These are phyloP conservation scores for Alligator sinensis DNA, from an alignment of 2,113 vertebrate species.

Conservation along the genomic window DNA sequence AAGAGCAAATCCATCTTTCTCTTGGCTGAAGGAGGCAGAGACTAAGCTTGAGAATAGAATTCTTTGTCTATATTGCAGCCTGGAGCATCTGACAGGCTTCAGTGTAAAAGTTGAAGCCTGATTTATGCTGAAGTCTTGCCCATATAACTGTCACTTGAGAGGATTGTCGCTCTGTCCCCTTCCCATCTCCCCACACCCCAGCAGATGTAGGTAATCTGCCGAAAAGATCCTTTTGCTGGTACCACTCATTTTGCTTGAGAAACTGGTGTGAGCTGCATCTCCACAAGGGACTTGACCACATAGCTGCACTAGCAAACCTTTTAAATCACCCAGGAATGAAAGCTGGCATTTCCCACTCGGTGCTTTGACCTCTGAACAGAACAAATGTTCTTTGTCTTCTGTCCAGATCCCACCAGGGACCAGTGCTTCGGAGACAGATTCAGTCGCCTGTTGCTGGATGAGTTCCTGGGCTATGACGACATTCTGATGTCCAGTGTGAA, in stretches of 20 bases:
- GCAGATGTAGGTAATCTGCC: background rate
- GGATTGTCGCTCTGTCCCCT: background rate
- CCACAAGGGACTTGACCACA: too few species aligned
- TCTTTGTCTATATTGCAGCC: background rate
- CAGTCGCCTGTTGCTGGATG: slow-evolving; percentile 94
- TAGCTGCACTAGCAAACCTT: background rate
- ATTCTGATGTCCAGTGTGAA: slow-evolving; percentile 99
- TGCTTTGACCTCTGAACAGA: background rate
- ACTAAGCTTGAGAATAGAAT: background rate
- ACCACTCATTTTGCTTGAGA: too few species aligned
- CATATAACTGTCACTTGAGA: background rate
- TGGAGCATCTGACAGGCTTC: background rate
- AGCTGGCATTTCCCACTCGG: background rate
- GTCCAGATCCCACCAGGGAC: slow-evolving; percentile 91
- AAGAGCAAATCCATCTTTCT: background rate
- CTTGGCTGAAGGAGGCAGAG: background rate
- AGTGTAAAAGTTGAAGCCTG: rapidly evolving
- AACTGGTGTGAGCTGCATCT: too few species aligned
- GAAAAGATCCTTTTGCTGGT: rapidly evolving
- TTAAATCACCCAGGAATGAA: rapidly evolving
- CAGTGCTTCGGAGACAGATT: slow-evolving; percentile 97
- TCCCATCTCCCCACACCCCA: background rate
- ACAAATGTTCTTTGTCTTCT: background rate
- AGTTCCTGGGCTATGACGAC: slow-evolving; percentile 97
- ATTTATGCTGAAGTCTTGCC: background rate